Conservation (phyloP, 2,797 vertebrate genomes). For the Geotrypetes seraphini region DNA sequence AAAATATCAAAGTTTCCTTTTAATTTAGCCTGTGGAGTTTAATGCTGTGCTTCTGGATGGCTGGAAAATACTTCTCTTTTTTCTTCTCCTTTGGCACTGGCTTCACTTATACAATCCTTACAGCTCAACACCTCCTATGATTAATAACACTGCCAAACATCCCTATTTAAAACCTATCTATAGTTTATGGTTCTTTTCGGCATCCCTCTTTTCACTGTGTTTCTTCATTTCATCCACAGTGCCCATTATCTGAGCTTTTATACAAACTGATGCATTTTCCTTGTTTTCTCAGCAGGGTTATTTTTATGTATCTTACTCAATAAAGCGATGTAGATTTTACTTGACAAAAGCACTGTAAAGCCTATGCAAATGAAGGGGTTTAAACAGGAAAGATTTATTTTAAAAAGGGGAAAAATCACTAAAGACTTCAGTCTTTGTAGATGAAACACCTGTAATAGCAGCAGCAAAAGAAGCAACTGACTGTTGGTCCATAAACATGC, state of each 20-base stretch:
- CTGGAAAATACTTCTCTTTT: neutral
- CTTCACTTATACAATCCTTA: conserved; percentile 2
- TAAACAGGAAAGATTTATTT: too few species aligned
- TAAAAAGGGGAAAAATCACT: too few species aligned
- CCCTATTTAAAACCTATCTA: conserved; percentile 31
- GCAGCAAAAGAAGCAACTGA: too few species aligned
- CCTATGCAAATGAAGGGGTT: too few species aligned
- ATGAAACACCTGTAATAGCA: too few species aligned
- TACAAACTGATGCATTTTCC: neutral
- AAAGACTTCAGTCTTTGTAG: too few species aligned
- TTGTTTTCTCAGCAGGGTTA: too few species aligned
- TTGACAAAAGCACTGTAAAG: too few species aligned
- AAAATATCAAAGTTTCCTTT: conserved; percentile 11
- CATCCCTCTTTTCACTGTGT: conserved; percentile 13
- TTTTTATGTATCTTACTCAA: too few species aligned
- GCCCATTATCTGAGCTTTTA: conserved; percentile 1
- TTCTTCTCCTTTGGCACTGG: conserved; percentile 6
- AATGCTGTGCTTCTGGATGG: conserved; percentile 13
- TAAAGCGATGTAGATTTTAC: too few species aligned
- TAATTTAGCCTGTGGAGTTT: conserved; percentile 11
- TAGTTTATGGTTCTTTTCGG: conserved; percentile 7
- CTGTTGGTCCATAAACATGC: too few species aligned
- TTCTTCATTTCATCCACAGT: conserved; percentile 8
- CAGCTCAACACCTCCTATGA: conserved; percentile 19
- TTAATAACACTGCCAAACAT: conserved; percentile 32